Evolutionary conservation across 2,113 vertebrate genomes (phyloP), one percentile per base, ranked within the genome.

Genomic region (Etia nguti): DNA sequence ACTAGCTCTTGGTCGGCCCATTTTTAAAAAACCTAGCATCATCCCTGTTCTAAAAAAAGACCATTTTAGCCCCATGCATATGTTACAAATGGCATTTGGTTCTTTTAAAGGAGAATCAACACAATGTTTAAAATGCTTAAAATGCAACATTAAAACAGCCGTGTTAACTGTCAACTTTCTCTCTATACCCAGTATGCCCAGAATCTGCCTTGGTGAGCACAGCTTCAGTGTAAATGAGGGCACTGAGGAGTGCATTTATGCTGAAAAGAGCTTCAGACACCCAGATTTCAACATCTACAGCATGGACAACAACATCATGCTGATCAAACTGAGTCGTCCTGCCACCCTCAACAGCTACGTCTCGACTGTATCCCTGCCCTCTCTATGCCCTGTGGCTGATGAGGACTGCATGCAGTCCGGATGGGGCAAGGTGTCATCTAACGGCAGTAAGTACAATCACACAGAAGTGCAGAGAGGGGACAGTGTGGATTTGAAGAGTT

Each of bases 241-340:
- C 36, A 85, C 93, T 0, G 96, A 97, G 93, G 96, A 97, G 83
- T 92, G 93, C 87, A 93, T 96, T 1, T 2, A 83, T 0, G 87
- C 94, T 0, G 84, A 88, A 5, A 89, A 31, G 50, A 8, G 93
- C 48, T 92, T 96, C 94, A 88, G 11, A 1, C 96, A 97, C 54
- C 96, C 95, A 0, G 3, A 24, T 13, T 97, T 96, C 50, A 86
- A 95, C 75, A 86, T 83, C 34, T 56, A 79, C 62, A 94, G 81
- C 87, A 94, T 97, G 11, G 95, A 97, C 89, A 96, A 97, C 0
- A 97, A 97, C 96, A 96, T 97, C 94, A 97, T 97, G 97, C 89
- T 98, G 86, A 94, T 97, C 89, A 46, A 46, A 46, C 13, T 46
- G 43, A 46, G 43, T 46, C 6, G 11, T 15, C 43, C 43, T 2